phyloP scores from a whole-genome alignment of 92 coral and sea anemone genomes.

The Pocillopora meandrina region DNA sequence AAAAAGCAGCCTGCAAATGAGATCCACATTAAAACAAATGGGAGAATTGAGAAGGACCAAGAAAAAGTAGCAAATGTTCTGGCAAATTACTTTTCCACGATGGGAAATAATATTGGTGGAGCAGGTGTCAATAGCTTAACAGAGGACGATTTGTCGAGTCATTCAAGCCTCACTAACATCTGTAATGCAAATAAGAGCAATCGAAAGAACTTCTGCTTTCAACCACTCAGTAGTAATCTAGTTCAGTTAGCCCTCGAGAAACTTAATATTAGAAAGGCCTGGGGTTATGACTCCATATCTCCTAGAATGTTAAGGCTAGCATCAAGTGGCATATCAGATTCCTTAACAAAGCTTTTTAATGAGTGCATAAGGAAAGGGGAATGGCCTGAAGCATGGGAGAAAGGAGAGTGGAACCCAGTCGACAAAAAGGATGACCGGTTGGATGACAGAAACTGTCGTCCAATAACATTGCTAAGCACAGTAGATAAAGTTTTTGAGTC shows the following conservation, averaged over 20 bases:
- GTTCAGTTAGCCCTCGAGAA: no score
- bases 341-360: no score
- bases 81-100: conserved; percentile 42
- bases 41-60: no score
- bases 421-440: conserved; percentile 56
- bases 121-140: conserved; percentile 11
- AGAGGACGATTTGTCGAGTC: conserved; percentile 30
- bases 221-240: no score
- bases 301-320: conserved; percentile 1
- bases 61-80: no score
- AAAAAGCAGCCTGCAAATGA: conserved; percentile 23
- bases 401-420: conserved; percentile 69
- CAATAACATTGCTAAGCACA: conserved; percentile 49
- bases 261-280: background rate
- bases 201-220: no score
- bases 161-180: no score
- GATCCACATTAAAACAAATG: conserved; percentile 34
- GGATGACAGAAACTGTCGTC: conserved; percentile 44
- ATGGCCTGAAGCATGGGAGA: no score
- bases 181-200: background rate
- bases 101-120: conserved; percentile 64
- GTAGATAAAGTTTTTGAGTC: no score
- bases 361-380: no score
- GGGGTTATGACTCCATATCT: conserved; percentile 57
- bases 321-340: no score